A percentile compares a stretch with the other conserved stretches of the same genome.
Evolutionary conservation across 2,888 invertebrate genomes (phyloP).

Genomic region (Phyllotreta cruciferae): DNA sequence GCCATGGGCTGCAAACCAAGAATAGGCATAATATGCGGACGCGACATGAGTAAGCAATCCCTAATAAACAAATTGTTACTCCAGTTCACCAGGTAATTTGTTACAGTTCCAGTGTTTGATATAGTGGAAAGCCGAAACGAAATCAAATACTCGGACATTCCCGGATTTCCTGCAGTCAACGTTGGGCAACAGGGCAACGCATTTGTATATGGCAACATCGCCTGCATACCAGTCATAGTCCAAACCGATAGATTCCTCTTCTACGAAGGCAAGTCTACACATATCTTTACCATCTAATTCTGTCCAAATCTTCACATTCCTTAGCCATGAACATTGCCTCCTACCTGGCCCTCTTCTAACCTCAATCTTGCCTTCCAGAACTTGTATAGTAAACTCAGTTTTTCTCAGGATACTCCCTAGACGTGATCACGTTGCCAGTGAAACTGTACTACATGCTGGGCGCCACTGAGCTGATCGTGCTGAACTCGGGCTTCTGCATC

Average conservation of each 20-base stretch:
- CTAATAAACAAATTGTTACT: too few species aligned
- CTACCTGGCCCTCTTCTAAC: not conserved
- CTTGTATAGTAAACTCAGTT: slow-evolving; percentile 3
- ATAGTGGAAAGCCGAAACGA: slow-evolving; percentile 28
- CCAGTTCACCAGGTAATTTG: too few species aligned
- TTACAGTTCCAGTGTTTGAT: slow-evolving; percentile 11
- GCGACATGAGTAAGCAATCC: too few species aligned
- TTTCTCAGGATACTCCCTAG: slow-evolving; percentile 69
- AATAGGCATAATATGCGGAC: too few species aligned
- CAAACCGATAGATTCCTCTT: slow-evolving; percentile 95
- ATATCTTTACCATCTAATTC: not conserved
- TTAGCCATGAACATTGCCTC: not conserved
- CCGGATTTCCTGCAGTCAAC: slow-evolving; percentile 87
- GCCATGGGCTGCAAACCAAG: too few species aligned
- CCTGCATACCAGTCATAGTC: slow-evolving; percentile 80
- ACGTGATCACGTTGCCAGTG: slow-evolving; percentile 89
- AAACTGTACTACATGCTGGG: slow-evolving; percentile 93
- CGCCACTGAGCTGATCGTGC: slow-evolving; percentile 74
- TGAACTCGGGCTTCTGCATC: slow-evolving; percentile 93
- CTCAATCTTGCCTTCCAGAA: not conserved
- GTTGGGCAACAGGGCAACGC: slow-evolving; percentile 88
- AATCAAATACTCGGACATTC: slow-evolving; percentile 78
- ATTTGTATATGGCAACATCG: slow-evolving; percentile 83
- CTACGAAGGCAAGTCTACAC: slow-evolving; percentile 84
- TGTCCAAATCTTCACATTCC: slow-evolving; percentile 62